Conservation (phyloP, 2,113 vertebrate species). For the Camarhynchus parvulus region DNA sequence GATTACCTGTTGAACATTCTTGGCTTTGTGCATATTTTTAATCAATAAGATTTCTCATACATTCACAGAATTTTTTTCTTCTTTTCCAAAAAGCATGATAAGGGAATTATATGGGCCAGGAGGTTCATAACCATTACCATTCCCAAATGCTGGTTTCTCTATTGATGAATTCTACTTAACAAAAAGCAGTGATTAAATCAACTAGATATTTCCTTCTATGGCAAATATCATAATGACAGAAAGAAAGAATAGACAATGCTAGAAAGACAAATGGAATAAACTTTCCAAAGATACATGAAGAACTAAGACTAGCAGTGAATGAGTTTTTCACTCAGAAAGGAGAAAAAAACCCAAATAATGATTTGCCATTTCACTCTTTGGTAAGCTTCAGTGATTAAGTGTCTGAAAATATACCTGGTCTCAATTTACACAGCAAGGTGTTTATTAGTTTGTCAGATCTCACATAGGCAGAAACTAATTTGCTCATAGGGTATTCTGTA, state of each 20-base stretch:
- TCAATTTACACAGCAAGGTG: conserved; percentile 64
- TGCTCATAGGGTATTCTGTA: conserved; percentile 43
- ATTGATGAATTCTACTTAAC: not conserved
- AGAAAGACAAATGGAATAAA: not conserved
- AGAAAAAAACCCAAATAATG: not conserved
- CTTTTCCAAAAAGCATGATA: not conserved
- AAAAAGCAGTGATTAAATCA: not conserved
- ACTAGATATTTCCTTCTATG: not conserved
- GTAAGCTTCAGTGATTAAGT: conserved; percentile 51
- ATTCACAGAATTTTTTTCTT: not conserved
- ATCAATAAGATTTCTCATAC: not conserved
- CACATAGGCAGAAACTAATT: conserved; percentile 56
- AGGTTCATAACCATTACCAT: not conserved
- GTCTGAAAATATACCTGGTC: conserved; percentile 49
- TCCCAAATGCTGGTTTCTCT: not conserved
- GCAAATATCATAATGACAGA: not conserved
- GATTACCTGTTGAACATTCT: conserved; percentile 1
- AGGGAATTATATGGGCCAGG: not conserved
- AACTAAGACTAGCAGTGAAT: not conserved
- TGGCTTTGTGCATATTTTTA: not conserved
- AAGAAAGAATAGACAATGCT: not conserved
- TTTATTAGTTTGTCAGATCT: conserved; percentile 67
- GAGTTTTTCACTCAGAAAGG: not conserved
- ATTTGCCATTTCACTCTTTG: conserved; percentile 20
- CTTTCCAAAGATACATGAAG: not conserved